Evolutionary conservation across 2,113 vertebrate genomes (phyloP), one percentile per base, ranked within the genome.

Genomic region (Mionectes macconnelli): DNA sequence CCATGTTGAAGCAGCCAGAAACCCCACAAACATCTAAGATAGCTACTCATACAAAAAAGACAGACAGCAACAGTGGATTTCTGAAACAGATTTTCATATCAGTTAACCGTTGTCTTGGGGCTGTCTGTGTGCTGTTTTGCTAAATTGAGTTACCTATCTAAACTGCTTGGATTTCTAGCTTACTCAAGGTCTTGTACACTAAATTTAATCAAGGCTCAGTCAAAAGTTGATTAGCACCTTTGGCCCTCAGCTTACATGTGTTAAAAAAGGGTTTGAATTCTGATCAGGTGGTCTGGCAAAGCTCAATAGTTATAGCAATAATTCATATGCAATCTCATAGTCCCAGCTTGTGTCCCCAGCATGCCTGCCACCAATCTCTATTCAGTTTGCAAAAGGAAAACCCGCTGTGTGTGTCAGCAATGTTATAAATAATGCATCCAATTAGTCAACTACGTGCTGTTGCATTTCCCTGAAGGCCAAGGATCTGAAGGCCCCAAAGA

Each of bases 381-480:
- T 74, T 74, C 19, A 7, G 22, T 94, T 33, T 92, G 68, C 57
- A 63, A 47, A 63, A 92, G 52, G 56, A 89, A 94, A 94, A 81
- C 31, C 40, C 64, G 45, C 47, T 47, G 8, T 87, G 82, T 86
- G 60, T 96, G 76, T 92, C 76, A 81, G 88, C 53, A 63, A 17
- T 15, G 9, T 90, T 89, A 90, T 81, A 92, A 94, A 96, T 95
- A 92, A 95, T 90, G 79, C 93, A 96, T 75, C 55, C 45, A 92
- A 77, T 90, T 96, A 94, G 72, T 85, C 88, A 84, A 8, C 92
- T 80, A 33, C 8, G 37, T 86, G 85, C 88, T 74, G 68, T 39
- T 92, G 81, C 56, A 12, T 87, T 91, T 95, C 84, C 89, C 89
- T 56, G 47, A 89, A 92, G 86, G 87, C 53, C 49, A 25, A 0